Percentiles rank a stretch among this genome's conserved stretches.
phyloP scores from a whole-genome alignment of 2,113 vertebrate species.

The Alligator sinensis region DNA sequence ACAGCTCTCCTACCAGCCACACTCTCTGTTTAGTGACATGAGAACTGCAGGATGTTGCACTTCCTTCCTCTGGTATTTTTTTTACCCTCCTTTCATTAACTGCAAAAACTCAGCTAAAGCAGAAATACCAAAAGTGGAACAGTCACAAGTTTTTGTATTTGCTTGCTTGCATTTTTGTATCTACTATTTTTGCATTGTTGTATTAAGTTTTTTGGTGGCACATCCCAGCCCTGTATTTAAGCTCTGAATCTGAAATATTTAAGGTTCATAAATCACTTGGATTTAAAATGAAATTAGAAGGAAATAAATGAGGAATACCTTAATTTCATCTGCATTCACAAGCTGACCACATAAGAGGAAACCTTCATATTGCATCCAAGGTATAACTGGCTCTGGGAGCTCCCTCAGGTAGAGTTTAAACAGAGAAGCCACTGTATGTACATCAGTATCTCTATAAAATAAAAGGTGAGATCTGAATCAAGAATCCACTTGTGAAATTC shows the following conservation, averaged over 20 bases:
- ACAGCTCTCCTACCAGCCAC: accelerated
- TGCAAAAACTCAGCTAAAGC: not conserved
- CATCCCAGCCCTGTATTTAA: not conserved
- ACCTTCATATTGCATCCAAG: constrained; percentile 93
- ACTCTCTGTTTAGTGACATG: accelerated
- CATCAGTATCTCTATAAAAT: constrained; percentile 92
- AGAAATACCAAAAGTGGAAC: not conserved
- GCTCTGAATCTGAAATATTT: not conserved
- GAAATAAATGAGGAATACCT: constrained; percentile 69
- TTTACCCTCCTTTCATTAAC: not conserved
- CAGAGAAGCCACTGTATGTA: constrained; percentile 97
- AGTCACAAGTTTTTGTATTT: too few relatives aligned
- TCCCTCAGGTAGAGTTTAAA: constrained; percentile 96
- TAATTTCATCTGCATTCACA: constrained; percentile 75
- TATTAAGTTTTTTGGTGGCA: too few relatives aligned
- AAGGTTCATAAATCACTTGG: not conserved
- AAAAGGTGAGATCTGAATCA: not conserved
- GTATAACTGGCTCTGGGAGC: constrained; percentile 92
- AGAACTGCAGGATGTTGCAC: not conserved
- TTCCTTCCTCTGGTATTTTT: not conserved
- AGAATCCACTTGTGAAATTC: accelerated
- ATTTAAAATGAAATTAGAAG: not conserved
- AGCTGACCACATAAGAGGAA: constrained; percentile 88
- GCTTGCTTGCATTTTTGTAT: too few relatives aligned
- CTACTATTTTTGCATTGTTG: too few relatives aligned